Conservation (phyloP, 2,888 invertebrate species). For the Malthinus flaveolus region DNA sequence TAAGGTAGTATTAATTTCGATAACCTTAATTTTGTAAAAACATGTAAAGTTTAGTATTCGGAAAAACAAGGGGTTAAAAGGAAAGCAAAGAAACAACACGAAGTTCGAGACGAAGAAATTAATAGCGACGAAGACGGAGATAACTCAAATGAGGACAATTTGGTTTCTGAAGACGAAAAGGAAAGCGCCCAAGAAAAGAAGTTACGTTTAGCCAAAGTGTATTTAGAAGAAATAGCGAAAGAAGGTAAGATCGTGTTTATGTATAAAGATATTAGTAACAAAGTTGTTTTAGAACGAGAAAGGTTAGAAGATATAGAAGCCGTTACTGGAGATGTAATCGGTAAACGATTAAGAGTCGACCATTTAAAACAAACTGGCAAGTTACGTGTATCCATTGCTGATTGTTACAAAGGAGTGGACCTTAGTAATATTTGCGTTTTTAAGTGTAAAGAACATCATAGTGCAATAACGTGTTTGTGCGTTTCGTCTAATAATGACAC, state of each 20-base stretch:
- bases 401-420: constrained; percentile 57
- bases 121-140: constrained; percentile 62
- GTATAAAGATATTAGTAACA: no score
- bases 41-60: no score
- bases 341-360: constrained; percentile 80
- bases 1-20: no score
- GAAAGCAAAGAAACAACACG: no score
- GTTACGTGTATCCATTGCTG: constrained; percentile 75
- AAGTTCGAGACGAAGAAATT: no score
- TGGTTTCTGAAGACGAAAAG: constrained; percentile 64
- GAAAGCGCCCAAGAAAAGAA: constrained; percentile 92
- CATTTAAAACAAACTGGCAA: constrained; percentile 85
- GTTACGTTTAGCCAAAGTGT: constrained; percentile 85
- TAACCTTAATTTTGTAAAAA: no score
- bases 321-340: constrained; percentile 68
- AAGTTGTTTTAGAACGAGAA: constrained; percentile 62
- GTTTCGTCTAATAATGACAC: constrained; percentile 72
- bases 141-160: constrained; percentile 65
- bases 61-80: no score
- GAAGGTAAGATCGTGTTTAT: constrained; percentile 58
- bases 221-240: constrained; percentile 82
- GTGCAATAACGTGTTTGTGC: constrained; percentile 79
- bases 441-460: constrained; percentile 76
- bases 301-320: constrained; percentile 59
- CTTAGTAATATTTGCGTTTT: constrained; percentile 58